Evolutionary conservation across 2,797 vertebrate genomes (phyloP), one percentile per base, ranked within the genome.

Genomic region (Varecia variegata): DNA sequence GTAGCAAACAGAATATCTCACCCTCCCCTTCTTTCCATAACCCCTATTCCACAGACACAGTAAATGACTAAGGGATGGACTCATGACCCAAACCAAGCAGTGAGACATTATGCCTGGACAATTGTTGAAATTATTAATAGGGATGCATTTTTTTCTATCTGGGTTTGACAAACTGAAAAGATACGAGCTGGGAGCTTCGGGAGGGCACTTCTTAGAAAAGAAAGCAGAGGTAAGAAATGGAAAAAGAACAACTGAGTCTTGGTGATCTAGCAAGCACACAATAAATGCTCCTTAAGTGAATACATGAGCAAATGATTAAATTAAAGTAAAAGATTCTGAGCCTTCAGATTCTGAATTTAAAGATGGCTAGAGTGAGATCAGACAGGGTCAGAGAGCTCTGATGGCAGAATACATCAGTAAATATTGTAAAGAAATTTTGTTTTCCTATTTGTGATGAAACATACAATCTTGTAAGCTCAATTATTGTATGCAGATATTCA

Each of bases 381-480:
- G 38, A 2, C 7, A 77, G 12, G 13, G 67, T 27, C 12, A 56
- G 9, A 43, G 25, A 13, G 20, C 4, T 60, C 21, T 67, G 43
- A 21, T 23, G 17, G 23, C 2, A 43, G 20, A 21, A 6, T 3
- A 0, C 11, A 21, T 40, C 13, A 2, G 27, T 25, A 10, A 2
- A 35, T 18, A 15, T 2, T 13, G 15, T 52, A 86, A 86, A 58
- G 6, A 52, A 88, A 67, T 81, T 20, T 2, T 70, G 52, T 45
- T 70, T 88, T 52, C 23, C 32, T 30, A 45, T 30, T 15, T 7
- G 35, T 25, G 71, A 5, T 35, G 35, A 52, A 60, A 21, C 54
- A 17, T 9, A 15, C 1, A 38, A 4, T 54, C 60, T 67, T 17
- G 0, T 67, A 62, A 62, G 47, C 12, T 68, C 68, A 45, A 35